Evolutionary conservation across 2,797 vertebrate genomes (phyloP), one percentile per base, ranked within the genome.

Genomic region (Enteromius thamalakanensis): DNA sequence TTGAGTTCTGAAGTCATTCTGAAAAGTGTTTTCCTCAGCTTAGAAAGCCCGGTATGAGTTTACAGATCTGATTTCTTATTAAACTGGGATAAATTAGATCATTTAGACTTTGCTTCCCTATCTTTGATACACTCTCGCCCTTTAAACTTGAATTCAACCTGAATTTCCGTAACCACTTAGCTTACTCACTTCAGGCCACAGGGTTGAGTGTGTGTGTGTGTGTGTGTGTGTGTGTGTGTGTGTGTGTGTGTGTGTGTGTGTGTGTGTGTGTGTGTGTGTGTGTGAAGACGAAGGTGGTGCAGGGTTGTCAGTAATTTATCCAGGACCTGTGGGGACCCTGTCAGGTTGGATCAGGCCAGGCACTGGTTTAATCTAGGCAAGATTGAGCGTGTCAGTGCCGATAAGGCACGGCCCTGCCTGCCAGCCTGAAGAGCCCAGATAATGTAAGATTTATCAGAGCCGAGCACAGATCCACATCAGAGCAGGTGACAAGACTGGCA

Each of bases 371-470:
- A 93, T 93, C 92, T 93, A 87, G 88, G 89, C 82, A 90, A 93
- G 92, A 93, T 92, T 92, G 92, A 92, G 92, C 90, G 84, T 93
- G 92, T 92, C 93, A 91, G 89, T 81, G 78, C 86, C 47, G 92
- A 94, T 94, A 93, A 93, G 89, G 88, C 90, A 92, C 87, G 81
- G 86, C 90, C 87, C 86, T 90, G 89, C 90, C 90, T 88, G 84
- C 90, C 87, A 91, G 91, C 90, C 92, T 94, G 93, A 92, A 91
- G 92, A 89, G 90, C 89, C 79, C 85, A 79, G 93, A 93, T 93
- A 93, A 92, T 93, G 91, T 91, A 87, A 92, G 92, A 94, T 93
- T 93, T 94, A 93, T 93, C 92, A 92, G 90, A 91, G 86, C 86
- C 88, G 79, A 75, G 88, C 88, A 78, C 85, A 86, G 87, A 91